Conservation (phyloP, 2,113 vertebrate genomes). For the Leucoraja erinaceus region DNA sequence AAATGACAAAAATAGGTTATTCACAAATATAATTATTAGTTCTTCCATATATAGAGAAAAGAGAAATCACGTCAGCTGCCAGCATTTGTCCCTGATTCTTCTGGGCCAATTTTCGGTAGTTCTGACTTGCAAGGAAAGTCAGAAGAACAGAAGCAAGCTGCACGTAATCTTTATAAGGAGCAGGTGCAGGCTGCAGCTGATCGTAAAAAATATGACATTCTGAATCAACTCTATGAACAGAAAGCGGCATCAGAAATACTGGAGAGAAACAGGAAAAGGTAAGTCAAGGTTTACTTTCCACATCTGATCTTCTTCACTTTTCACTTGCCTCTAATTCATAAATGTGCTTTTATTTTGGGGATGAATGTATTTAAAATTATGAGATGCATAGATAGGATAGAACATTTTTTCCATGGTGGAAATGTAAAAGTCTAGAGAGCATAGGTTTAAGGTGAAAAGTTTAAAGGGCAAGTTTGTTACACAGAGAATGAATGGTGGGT, state of each 20-base stretch:
- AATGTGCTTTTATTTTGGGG: not conserved
- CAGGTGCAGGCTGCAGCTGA: constrained; percentile 52
- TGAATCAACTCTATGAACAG: constrained; percentile 53
- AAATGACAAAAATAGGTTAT: not conserved
- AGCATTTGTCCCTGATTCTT: constrained; percentile 47
- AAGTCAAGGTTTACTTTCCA: constrained; percentile 43
- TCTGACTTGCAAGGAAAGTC: constrained; percentile 43
- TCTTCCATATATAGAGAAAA: constrained; percentile 49
- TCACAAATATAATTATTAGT: not conserved
- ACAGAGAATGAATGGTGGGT: no score
- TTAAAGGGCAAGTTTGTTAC: no score
- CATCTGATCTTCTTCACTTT: not conserved
- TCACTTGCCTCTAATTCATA: not conserved
- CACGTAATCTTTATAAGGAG: constrained; percentile 53
- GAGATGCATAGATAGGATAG: no score
- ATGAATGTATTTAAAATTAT: no score
- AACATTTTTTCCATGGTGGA: no score
- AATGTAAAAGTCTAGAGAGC: no score
- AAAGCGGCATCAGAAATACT: constrained; percentile 59
- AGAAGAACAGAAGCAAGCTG: constrained; percentile 47
- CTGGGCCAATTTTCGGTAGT: constrained; percentile 49
- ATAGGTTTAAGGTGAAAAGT: no score
- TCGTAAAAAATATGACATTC: constrained; percentile 48
- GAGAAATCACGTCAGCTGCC: constrained; percentile 48
- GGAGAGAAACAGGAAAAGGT: constrained; percentile 55